phyloP scores from a whole-genome alignment of 2,888 invertebrate species.

The Gymnosoma rotundatum region DNA sequence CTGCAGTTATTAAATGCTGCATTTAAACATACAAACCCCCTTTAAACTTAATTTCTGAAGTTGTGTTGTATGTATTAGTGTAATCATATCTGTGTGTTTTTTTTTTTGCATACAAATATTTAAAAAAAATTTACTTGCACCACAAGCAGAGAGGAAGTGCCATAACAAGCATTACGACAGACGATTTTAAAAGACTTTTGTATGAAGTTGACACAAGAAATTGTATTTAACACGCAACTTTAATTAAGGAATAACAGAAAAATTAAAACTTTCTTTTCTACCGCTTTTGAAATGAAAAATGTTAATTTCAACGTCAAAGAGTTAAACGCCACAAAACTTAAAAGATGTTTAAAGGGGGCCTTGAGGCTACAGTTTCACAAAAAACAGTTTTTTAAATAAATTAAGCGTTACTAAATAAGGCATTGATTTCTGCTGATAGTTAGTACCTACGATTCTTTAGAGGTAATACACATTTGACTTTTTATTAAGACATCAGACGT shows the following conservation, averaged over 20 bases:
- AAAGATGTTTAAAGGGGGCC: not conserved
- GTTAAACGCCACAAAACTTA: not conserved
- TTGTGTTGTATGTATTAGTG: not conserved
- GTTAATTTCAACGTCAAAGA: constrained; percentile 16
- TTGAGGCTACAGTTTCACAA: not conserved
- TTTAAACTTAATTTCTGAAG: constrained; percentile 37
- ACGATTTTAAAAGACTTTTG: constrained; percentile 60
- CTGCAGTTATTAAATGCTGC: constrained; percentile 70
- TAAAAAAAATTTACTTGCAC: constrained; percentile 36
- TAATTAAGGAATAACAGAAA: constrained; percentile 28
- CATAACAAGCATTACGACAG: constrained; percentile 36
- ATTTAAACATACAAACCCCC: constrained; percentile 62
- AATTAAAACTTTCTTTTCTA: not conserved
- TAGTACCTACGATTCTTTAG: too few species aligned
- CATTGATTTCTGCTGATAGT: too few species aligned
- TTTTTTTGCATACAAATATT: not conserved
- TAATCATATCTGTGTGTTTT: not conserved
- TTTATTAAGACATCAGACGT: too few species aligned
- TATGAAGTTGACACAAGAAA: constrained; percentile 63
- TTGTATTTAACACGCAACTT: constrained; percentile 64
- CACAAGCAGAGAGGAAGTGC: constrained; percentile 40
- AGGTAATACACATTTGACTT: too few species aligned
- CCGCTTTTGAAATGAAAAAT: not conserved
- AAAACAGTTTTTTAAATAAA: too few species aligned
- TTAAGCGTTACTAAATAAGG: too few species aligned